These are phyloP conservation scores for Alligator sinensis DNA, from an alignment of 2,113 vertebrate species.

Conservation along the genomic window DNA sequence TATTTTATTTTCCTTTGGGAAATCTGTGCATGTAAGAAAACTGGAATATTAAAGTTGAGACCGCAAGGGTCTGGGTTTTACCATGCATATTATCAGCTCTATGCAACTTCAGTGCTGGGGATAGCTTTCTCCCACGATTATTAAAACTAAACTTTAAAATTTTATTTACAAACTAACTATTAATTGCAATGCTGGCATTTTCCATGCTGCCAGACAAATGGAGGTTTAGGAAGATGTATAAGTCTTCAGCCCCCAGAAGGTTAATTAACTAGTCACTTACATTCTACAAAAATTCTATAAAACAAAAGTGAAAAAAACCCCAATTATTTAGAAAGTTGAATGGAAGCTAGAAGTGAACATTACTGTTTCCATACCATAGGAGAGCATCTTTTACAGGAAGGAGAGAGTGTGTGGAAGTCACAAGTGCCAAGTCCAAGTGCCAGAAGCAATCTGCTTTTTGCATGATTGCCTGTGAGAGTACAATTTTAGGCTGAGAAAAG, in stretches of 20 bases:
- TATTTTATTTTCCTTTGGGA: neutral
- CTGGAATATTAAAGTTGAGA: neutral
- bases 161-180: conserved; percentile 13
- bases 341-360: neutral
- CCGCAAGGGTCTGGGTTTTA: neutral
- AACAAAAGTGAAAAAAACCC: conserved; percentile 5
- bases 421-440: neutral
- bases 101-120: neutral
- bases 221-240: conserved; percentile 29
- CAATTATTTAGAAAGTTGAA: neutral
- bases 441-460: neutral
- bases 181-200: conserved; percentile 57
- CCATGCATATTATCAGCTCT: neutral
- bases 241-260: neutral
- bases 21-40: neutral
- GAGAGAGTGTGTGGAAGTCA: neutral
- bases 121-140: neutral
- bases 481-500: neutral
- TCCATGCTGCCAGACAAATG: conserved; percentile 5
- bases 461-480: neutral
- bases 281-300: conserved; percentile 14
- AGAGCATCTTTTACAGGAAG: neutral
- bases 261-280: conserved; percentile 52
- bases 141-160: conserved; percentile 1
- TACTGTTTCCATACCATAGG: neutral